These are phyloP conservation scores for Bambusicola thoracicus DNA, from an alignment of 2,113 vertebrate genomes.

Conservation along the genomic window DNA sequence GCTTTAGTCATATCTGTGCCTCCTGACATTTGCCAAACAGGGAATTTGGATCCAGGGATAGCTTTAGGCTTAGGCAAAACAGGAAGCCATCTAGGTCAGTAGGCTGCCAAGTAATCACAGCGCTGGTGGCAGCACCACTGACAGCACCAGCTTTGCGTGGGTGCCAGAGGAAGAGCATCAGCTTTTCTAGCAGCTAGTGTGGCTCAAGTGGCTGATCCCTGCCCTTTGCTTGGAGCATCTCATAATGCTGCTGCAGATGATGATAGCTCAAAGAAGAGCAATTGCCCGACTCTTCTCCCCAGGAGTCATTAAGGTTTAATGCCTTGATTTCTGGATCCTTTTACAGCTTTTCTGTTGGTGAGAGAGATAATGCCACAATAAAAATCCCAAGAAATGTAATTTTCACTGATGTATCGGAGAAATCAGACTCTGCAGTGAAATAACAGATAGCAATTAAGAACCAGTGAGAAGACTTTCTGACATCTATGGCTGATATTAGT, in stretches of 20 bases:
- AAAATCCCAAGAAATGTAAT: background rate
- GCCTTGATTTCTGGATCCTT: background rate
- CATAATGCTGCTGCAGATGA: background rate
- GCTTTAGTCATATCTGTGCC: constrained; percentile 18
- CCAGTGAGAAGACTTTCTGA: background rate
- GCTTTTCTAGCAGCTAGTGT: background rate
- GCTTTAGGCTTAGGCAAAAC: constrained; percentile 51
- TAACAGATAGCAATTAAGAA: background rate
- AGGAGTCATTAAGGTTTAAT: background rate
- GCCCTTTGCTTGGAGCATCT: background rate
- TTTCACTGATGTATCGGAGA: accelerated
- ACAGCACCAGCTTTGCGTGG: background rate
- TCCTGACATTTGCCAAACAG: background rate
- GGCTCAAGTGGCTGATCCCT: background rate
- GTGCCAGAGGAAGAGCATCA: background rate
- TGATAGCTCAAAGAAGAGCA: background rate
- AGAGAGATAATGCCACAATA: background rate
- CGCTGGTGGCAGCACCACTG: background rate
- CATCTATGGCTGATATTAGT: background rate
- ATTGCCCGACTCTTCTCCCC: background rate
- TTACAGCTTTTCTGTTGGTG: background rate
- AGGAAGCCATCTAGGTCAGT: constrained; percentile 8
- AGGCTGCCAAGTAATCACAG: background rate
- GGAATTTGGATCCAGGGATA: background rate
- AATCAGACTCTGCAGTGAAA: background rate